Evolutionary conservation across 2,888 invertebrate genomes (phyloP).

Genomic region (Linnaemya tessellans): DNA sequence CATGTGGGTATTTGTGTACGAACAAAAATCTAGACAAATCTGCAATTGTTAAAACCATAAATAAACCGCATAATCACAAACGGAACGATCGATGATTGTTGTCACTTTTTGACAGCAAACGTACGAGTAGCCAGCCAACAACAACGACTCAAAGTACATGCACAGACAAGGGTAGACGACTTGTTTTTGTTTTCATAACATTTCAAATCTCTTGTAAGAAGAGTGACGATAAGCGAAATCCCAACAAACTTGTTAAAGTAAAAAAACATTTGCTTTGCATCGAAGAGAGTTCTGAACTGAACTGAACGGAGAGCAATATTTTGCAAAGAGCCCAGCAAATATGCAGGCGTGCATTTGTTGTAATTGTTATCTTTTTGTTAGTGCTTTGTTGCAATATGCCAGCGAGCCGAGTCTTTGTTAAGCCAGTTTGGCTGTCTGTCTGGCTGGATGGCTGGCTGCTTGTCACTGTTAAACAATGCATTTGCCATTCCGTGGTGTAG

Average conservation of each 20-base stretch:
- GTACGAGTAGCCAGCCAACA: slow-evolving; percentile 61
- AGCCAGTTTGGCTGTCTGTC: background rate
- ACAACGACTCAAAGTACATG: slow-evolving; percentile 28
- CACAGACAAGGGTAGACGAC: slow-evolving; percentile 62
- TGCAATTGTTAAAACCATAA: slow-evolving; percentile 82
- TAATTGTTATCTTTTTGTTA: slow-evolving; percentile 27
- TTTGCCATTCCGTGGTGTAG: slow-evolving; percentile 31
- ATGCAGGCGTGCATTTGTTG: slow-evolving; percentile 67
- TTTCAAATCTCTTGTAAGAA: slow-evolving; percentile 35
- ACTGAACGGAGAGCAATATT: slow-evolving; percentile 4
- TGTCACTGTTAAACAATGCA: slow-evolving; percentile 32
- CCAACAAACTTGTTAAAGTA: background rate
- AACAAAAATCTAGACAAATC: slow-evolving; percentile 80
- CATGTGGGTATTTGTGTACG: background rate
- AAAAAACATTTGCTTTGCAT: background rate
- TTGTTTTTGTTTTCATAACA: slow-evolving; percentile 36
- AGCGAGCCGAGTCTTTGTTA: background rate
- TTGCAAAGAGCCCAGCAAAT: slow-evolving; percentile 25
- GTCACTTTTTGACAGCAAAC: slow-evolving; percentile 81
- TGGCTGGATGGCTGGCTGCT: background rate
- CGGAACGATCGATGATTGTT: slow-evolving; percentile 82
- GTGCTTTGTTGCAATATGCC: slow-evolving; percentile 1
- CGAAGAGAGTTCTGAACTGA: slow-evolving; percentile 12
- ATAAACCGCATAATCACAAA: slow-evolving; percentile 83
- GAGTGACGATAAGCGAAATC: slow-evolving; percentile 17